Base-by-base conservation (phyloP, 1,140 invertebrate species). In the Augochlora pura region DNA sequence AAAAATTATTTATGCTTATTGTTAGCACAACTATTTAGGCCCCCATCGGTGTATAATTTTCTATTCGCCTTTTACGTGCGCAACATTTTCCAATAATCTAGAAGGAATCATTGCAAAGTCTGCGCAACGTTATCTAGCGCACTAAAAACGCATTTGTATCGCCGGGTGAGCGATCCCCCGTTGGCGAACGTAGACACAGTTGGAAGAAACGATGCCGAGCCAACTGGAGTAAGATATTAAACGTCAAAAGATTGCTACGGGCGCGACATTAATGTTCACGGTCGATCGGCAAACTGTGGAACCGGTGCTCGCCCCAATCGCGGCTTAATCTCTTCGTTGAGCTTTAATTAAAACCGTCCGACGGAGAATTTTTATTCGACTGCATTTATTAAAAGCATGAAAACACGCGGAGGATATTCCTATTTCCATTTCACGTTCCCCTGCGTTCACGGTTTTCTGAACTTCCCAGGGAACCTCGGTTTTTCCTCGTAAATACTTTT, bases 311-410 rank as follows among this genome's bases (percentile, higher is more conserved):
- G 49, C 49, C 49, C 49, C 49, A 14, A 57, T 57, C 54, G 54
- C 5, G 18, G 8, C 21, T 57, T 57, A 57, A 57, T 57, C n/a
- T 9, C 5, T n/a, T n/a, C 54, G 54, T 57, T 21, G 21, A 57
- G 54, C 54, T 57, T 57, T 57, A 57, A 57, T 57, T 57, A 57
- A 57, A 57, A 57, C 54, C n/a, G 54, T n/a, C 21, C 54, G 54
- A 9, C 54, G 21, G 18, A n/a, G 54, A 57, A 57, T 57, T 57
- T n/a, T 57, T 57, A 57, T 57, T 57, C 54, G 54, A n/a, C 5
- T n/a, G n/a, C 54, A 57, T 57, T 57, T 57, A 57, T 57, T 57
- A 57, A 57, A n/a, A 57, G 54, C 54, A 57, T 57, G 54, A 57
- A 57, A 57, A 57, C 54, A 21, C 54, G 54, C 54, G 18, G 54